These are phyloP conservation scores for Epinotia brunnichana DNA, from an alignment of 2,888 invertebrate species.

Conservation along the genomic window DNA sequence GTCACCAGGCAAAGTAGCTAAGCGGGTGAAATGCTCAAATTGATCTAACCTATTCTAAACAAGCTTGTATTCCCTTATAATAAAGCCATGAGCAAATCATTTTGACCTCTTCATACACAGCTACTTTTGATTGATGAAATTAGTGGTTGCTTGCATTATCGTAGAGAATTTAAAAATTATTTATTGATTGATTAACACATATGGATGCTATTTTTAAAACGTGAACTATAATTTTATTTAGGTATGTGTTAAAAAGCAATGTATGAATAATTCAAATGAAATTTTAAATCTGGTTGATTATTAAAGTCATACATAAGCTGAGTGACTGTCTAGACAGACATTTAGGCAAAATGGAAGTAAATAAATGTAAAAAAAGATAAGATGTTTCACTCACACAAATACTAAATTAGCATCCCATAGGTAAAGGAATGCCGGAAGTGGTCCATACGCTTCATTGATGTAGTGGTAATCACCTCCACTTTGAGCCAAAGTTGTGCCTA, in stretches of 20 bases:
- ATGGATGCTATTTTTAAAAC: no score
- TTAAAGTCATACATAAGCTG: no score
- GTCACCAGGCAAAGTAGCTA: neutral
- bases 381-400: constrained; percentile 90
- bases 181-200: neutral
- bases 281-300: no score
- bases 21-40: no score
- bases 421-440: constrained; percentile 96
- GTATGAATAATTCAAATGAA: neutral
- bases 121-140: neutral
- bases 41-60: no score
- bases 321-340: neutral
- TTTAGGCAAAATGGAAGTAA: neutral
- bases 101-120: neutral
- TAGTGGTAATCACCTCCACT: constrained; percentile 99
- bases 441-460: constrained; percentile 95
- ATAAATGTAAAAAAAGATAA: neutral
- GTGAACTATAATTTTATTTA: no score
- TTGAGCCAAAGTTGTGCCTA: constrained; percentile 91
- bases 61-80: no score
- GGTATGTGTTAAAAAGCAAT: neutral
- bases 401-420: constrained; percentile 99
- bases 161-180: neutral
- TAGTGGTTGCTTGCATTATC: neutral
- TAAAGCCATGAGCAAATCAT: no score